Conservation (phyloP, 2,888 invertebrate species). For the Blomia tropicalis region DNA sequence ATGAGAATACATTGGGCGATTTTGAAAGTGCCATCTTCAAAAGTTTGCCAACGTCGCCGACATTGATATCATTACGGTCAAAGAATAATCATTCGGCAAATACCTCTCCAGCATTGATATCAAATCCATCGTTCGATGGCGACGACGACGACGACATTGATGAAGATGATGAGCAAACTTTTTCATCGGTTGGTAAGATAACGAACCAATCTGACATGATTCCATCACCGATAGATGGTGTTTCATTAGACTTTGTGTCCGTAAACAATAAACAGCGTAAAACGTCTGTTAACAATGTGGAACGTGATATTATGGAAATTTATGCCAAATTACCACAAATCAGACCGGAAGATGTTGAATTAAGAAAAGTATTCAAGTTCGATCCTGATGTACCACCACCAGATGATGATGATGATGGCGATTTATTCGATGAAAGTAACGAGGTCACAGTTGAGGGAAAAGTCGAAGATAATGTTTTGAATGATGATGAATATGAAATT, state of each 20-base stretch:
- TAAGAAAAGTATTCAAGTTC: slow-evolving; percentile 31
- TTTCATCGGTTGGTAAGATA: not conserved
- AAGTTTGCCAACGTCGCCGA: not conserved
- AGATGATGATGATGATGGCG: not conserved
- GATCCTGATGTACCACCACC: slow-evolving; percentile 15
- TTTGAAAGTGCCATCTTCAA: slow-evolving; percentile 5
- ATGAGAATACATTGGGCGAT: not conserved
- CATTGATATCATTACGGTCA: not conserved
- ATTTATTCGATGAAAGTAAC: not conserved
- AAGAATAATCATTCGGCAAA: not conserved
- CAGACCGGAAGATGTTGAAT: slow-evolving; percentile 43
- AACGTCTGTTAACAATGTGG: slow-evolving; percentile 36
- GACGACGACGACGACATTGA: not conserved
- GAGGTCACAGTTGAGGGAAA: not conserved
- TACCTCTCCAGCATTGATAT: not conserved
- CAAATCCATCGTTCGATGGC: not conserved
- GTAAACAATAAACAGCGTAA: not conserved
- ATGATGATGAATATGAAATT: slow-evolving; percentile 16
- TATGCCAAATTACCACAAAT: slow-evolving; percentile 51
- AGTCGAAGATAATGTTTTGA: slow-evolving; percentile 16
- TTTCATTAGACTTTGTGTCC: not conserved
- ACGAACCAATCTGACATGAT: not conserved
- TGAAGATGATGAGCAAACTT: not conserved
- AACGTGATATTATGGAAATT: slow-evolving; percentile 41
- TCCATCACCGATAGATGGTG: not conserved